phyloP scores from a whole-genome alignment of 2,797 vertebrate genomes.

The Clamator glandarius region DNA sequence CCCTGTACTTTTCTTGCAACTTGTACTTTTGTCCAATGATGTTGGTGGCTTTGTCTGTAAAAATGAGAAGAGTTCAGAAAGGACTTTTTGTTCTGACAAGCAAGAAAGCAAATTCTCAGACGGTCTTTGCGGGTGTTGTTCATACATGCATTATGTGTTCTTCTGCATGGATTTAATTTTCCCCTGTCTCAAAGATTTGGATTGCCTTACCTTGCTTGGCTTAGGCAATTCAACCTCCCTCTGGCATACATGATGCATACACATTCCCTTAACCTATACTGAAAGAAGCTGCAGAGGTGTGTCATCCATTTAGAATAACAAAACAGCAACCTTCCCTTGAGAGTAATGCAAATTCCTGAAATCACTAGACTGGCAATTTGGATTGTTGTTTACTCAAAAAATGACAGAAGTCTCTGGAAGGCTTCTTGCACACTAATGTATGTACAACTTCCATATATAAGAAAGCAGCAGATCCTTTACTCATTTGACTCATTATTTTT shows the following conservation, averaged over 20 bases:
- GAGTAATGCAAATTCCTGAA: not conserved
- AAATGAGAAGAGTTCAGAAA: not conserved
- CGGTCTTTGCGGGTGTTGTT: not conserved
- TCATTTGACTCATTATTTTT: not conserved
- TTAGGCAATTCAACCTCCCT: not conserved
- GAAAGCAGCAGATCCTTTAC: not conserved
- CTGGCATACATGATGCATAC: not conserved
- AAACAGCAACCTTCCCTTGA: not conserved
- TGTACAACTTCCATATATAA: not conserved
- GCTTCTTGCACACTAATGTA: not conserved
- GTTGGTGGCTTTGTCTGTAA: not conserved
- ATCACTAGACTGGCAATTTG: not conserved
- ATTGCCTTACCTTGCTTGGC: not conserved
- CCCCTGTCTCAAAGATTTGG: not conserved
- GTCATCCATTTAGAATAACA: not conserved
- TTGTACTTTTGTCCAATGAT: not conserved
- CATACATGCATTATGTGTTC: not conserved
- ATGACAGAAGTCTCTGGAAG: not conserved
- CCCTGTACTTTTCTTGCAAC: not conserved
- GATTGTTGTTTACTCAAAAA: not conserved
- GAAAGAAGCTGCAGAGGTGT: not conserved
- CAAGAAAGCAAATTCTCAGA: not conserved
- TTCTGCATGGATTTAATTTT: not conserved
- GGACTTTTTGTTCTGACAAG: not conserved
- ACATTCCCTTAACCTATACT: not conserved